Conservation (phyloP, 2,113 vertebrate genomes). For the Pteruthius melanotis region DNA sequence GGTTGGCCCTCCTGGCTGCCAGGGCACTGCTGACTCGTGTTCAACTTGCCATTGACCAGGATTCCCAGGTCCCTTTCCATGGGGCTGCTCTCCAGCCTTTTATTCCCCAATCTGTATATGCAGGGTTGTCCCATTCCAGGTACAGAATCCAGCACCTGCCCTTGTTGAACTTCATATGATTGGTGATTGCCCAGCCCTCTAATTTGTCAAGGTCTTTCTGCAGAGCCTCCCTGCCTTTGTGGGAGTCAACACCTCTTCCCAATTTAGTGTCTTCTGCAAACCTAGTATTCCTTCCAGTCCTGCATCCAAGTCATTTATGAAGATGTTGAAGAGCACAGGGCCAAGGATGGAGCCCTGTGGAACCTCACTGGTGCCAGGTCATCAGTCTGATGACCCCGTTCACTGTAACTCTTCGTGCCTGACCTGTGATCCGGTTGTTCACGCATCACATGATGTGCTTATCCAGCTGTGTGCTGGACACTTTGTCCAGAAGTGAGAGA, state of each 20-base stretch:
- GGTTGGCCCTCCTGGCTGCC: neutral
- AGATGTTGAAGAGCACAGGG: neutral
- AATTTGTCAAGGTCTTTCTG: neutral
- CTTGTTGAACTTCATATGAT: neutral
- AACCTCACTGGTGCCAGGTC: neutral
- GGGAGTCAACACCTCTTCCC: neutral
- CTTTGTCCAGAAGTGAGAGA: neutral
- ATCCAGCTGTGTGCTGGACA: neutral
- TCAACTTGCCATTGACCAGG: rapidly evolving
- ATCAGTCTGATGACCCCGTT: neutral
- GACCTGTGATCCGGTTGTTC: neutral
- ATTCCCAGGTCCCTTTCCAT: neutral
- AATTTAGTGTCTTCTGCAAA: neutral
- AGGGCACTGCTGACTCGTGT: rapidly evolving
- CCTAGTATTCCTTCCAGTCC: neutral
- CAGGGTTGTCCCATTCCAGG: neutral
- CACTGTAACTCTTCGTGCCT: neutral
- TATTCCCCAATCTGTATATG: neutral
- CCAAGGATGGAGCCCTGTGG: neutral
- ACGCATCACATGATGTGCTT: neutral
- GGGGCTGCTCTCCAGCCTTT: neutral
- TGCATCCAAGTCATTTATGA: neutral
- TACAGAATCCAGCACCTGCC: neutral
- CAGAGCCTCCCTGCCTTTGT: neutral
- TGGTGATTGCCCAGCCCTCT: neutral